Conservation (phyloP, 2,797 vertebrate species). For the Eupleurogrammus muticus region DNA sequence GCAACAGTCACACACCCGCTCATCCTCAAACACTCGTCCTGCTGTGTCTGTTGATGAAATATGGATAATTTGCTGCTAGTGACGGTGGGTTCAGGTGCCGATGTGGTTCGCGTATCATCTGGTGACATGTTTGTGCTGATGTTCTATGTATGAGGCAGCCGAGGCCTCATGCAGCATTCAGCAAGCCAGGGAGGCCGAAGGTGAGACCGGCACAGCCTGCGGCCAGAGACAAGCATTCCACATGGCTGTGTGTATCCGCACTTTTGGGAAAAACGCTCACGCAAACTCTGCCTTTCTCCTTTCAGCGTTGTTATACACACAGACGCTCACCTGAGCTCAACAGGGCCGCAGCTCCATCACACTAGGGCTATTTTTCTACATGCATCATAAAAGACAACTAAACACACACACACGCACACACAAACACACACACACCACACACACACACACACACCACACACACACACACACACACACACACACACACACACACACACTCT, state of each 20-base stretch:
- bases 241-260: constrained; percentile 57
- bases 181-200: constrained; percentile 78
- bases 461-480: constrained; percentile 22
- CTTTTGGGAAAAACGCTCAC: constrained; percentile 61
- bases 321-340: constrained; percentile 45
- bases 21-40: constrained; percentile 62
- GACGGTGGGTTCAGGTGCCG: constrained; percentile 84
- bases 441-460: constrained; percentile 19
- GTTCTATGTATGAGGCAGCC: constrained; percentile 86
- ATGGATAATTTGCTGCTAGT: constrained; percentile 85
- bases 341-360: constrained; percentile 9
- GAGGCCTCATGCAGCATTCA: constrained; percentile 85
- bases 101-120: constrained; percentile 72
- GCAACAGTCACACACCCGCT: constrained; percentile 26
- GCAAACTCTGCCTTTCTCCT: constrained; percentile 40
- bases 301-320: constrained; percentile 52
- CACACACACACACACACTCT: constrained; percentile 33
- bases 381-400: constrained; percentile 30
- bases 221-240: constrained; percentile 69
- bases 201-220: constrained; percentile 74
- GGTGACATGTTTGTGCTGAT: constrained; percentile 84
- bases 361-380: constrained; percentile 43
- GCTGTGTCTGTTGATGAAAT: constrained; percentile 86
- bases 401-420: constrained; percentile 14
- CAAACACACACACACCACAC: constrained; percentile 14